A percentile compares a stretch with the other conserved stretches of the same genome.
phyloP scores from a whole-genome alignment of 2,888 invertebrate species.

The Diadromus collaris region DNA sequence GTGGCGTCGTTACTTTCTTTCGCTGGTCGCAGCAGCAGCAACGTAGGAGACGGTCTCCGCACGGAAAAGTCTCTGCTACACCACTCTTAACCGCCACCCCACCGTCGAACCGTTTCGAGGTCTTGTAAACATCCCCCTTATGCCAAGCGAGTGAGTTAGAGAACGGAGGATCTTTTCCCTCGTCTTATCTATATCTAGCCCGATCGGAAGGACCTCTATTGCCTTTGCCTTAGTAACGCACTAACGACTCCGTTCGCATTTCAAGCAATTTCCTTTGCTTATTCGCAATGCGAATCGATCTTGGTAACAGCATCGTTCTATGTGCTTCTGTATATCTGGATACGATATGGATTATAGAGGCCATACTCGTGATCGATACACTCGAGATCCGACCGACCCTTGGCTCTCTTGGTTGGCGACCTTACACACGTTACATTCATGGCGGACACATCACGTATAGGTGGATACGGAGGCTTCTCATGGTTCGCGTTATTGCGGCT shows the following conservation, averaged over 20 bases:
- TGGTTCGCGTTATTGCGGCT: slow-evolving; percentile 38
- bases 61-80: slow-evolving; percentile 33
- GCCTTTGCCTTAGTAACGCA: slow-evolving; percentile 29
- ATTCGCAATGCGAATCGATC: slow-evolving; percentile 14
- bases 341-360: slow-evolving; percentile 52
- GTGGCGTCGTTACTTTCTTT: slow-evolving; percentile 75
- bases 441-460: slow-evolving; percentile 15
- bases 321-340: background rate
- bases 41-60: slow-evolving; percentile 43
- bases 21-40: slow-evolving; percentile 58
- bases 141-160: slow-evolving; percentile 55
- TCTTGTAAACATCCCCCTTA: slow-evolving; percentile 73
- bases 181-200: slow-evolving; percentile 62
- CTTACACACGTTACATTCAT: slow-evolving; percentile 30
- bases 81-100: slow-evolving; percentile 34
- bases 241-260: slow-evolving; percentile 37
- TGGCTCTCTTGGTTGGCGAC: slow-evolving; percentile 25
- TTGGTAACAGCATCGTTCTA: slow-evolving; percentile 18
- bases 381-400: slow-evolving; percentile 47
- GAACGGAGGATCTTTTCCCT: slow-evolving; percentile 52
- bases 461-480: slow-evolving; percentile 5
- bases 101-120: slow-evolving; percentile 57
- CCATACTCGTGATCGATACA: slow-evolving; percentile 55
- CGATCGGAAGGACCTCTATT: slow-evolving; percentile 58
- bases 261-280: slow-evolving; percentile 18